Evolutionary conservation across 2,888 invertebrate genomes (phyloP).

Genomic region (Leptinotarsa peninsularis): DNA sequence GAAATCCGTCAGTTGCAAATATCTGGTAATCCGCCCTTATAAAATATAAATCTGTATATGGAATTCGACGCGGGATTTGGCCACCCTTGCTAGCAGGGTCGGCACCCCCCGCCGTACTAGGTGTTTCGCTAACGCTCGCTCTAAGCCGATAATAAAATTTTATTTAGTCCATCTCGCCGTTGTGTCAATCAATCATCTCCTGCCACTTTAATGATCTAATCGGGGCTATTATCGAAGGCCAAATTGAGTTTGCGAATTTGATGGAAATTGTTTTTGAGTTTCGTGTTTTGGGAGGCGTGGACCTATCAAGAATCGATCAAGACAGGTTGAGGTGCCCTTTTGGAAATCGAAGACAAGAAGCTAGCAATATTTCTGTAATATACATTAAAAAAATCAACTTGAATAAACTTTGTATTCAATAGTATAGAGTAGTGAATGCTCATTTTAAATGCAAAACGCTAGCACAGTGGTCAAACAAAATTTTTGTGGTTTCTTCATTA

Average conservation of each 20-base stretch:
- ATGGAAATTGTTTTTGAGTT: constrained; percentile 39
- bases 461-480: too few species aligned
- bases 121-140: constrained; percentile 54
- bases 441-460: too few species aligned
- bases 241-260: constrained; percentile 42
- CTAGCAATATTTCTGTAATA: background rate
- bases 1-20: constrained; percentile 59
- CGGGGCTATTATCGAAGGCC: constrained; percentile 42
- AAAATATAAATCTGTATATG: constrained; percentile 61
- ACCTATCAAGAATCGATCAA: background rate
- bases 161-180: constrained; percentile 55
- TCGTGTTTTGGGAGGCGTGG: constrained; percentile 22
- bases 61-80: constrained; percentile 60
- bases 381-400: too few species aligned
- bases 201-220: constrained; percentile 50
- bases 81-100: constrained; percentile 26
- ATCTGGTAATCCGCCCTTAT: constrained; percentile 60
- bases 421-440: too few species aligned
- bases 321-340: background rate
- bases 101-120: constrained; percentile 39
- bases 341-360: background rate
- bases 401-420: too few species aligned
- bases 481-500: too few species aligned
- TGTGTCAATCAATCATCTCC: constrained; percentile 53
- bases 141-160: constrained; percentile 60